phyloP scores from a whole-genome alignment of 2,113 vertebrate species.

The Connochaetes taurinus region DNA sequence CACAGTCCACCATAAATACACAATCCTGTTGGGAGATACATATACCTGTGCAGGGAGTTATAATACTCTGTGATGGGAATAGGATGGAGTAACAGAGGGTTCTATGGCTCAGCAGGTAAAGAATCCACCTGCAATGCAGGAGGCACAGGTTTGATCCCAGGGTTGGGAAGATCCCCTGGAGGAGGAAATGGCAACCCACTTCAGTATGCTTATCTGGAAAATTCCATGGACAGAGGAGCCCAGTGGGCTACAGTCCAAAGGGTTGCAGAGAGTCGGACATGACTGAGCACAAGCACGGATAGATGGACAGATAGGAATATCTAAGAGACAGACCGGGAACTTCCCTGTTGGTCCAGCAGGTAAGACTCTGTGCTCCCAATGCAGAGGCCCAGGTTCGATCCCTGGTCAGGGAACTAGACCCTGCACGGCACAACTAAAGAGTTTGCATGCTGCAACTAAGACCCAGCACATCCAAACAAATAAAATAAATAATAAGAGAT shows the following conservation, averaged over 20 bases:
- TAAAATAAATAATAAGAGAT: neutral
- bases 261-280: neutral
- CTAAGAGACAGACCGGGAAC: neutral
- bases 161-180: neutral
- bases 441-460: neutral
- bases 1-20: neutral
- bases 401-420: neutral
- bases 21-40: neutral
- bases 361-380: neutral
- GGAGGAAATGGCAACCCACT: neutral
- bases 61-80: neutral
- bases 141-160: neutral
- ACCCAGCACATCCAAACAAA: neutral
- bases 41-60: neutral
- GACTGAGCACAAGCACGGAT: neutral
- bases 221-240: neutral
- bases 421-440: neutral
- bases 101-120: neutral
- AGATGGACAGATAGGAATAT: neutral
- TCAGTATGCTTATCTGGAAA: neutral
- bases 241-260: neutral
- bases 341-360: neutral
- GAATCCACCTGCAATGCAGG: neutral
- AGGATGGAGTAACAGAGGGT: neutral
- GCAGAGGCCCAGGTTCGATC: neutral